Evolutionary conservation across 2,888 invertebrate genomes (phyloP), one percentile per base, ranked within the genome.

Genomic region (Sesia apiformis): DNA sequence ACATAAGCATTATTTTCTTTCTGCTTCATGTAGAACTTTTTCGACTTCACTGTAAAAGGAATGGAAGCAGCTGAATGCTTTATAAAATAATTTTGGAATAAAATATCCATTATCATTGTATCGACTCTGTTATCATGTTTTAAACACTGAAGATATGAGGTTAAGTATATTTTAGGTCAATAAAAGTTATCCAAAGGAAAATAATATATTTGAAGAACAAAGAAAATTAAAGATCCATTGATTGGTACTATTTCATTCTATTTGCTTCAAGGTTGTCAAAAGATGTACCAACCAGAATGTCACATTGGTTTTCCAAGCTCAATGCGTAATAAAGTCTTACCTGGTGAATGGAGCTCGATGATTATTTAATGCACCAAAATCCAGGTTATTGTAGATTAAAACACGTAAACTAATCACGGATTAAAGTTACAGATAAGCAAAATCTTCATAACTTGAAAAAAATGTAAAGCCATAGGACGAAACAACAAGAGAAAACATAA

Each of bases 201-300:
- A 23, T 3, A 46, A 46, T 23, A 46, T 8, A n/a, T 52, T 40
- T 40, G n/a, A 6, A 57, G 74, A 78, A 82, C 82, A 82, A 82
- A 82, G 82, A 76, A 80, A 70, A 64, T 63, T 55, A 62, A 56
- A 58, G 57, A 64, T 61, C 66, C 73, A 75, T 55, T 53, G 57
- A 60, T 57, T 55, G 49, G 54, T 56, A 56, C 53, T 54, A 72
- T 66, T 63, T 63, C 57, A 55, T 76, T 68, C 65, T 68, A 74
- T 63, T 69, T 63, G 67, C 72, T 81, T 39, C 87, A 88, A 87
- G 87, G 87, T 84, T 87, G 81, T 76, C 77, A 74, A 79, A 81
- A 72, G 74, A 81, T 80, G 76, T 73, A 69, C 65, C 66, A 65
- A 69, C 60, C 69, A 57, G 64, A 78, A 74, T 84, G 82, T 81